Evolutionary conservation across 2,113 vertebrate genomes (phyloP).

Genomic region (Phodopus roborovskii): DNA sequence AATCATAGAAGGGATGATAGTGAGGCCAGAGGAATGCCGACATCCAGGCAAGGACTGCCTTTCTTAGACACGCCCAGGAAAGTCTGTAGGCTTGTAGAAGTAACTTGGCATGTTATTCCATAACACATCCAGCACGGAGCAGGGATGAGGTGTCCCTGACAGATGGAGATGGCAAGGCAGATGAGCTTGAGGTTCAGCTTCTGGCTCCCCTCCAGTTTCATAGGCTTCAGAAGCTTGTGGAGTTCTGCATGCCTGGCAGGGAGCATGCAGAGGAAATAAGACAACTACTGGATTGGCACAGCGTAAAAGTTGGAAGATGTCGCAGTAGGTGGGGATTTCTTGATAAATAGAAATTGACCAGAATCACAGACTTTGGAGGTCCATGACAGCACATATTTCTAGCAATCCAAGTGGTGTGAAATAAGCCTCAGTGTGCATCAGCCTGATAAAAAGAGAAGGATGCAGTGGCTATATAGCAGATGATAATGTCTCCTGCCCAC

Average conservation of each 20-base stretch:
- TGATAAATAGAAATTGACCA: neutral
- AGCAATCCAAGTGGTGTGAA: neutral
- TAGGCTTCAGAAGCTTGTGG: neutral
- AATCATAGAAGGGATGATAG: neutral
- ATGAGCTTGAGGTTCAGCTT: neutral
- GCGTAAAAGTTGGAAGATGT: neutral
- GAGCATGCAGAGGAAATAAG: neutral
- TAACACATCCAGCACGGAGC: no score
- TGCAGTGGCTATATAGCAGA: neutral
- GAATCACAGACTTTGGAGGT: neutral
- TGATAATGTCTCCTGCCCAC: no score
- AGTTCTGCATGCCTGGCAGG: neutral
- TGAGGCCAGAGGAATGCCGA: accelerated
- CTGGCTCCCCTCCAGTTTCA: neutral
- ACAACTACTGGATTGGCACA: neutral
- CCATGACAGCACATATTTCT: neutral
- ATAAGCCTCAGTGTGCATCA: accelerated
- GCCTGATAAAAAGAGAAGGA: neutral
- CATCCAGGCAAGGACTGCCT: neutral
- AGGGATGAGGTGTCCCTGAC: neutral
- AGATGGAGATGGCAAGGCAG: neutral
- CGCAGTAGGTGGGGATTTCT: neutral
- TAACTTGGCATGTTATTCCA: neutral
- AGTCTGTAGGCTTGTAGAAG: neutral
- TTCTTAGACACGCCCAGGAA: neutral